phyloP scores from a whole-genome alignment of 2,888 invertebrate species.

The Latrodectus elegans region DNA sequence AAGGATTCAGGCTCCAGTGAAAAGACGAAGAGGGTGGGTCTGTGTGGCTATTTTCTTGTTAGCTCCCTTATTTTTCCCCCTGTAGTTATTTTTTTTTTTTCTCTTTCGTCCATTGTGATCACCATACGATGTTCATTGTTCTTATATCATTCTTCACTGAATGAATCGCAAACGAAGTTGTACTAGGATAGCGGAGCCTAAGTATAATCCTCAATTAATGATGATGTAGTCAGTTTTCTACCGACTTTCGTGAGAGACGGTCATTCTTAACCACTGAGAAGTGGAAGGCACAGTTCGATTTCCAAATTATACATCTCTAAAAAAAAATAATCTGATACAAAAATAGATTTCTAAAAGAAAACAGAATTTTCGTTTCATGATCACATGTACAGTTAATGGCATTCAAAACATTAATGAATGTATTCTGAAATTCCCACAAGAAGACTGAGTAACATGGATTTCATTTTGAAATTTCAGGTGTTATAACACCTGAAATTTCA shows the following conservation, averaged over 20 bases:
- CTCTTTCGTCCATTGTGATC: background rate
- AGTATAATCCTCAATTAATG: background rate
- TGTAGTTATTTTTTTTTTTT: constrained; percentile 1
- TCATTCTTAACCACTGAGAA: background rate
- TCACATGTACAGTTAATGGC: no score
- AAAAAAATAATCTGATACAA: background rate
- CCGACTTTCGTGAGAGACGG: background rate
- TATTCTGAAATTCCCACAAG: no score
- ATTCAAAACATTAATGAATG: no score
- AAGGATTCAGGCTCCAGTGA: constrained; percentile 66
- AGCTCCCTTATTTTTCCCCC: constrained; percentile 7
- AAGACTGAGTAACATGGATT: no score
- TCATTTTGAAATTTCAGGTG: no score
- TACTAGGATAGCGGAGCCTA: constrained; percentile 21
- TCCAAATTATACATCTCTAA: background rate
- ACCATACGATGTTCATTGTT: constrained; percentile 19
- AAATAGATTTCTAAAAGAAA: no score
- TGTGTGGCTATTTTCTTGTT: constrained; percentile 1
- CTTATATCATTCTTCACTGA: constrained; percentile 20
- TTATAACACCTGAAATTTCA: no score
- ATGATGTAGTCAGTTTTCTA: background rate
- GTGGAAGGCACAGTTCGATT: background rate
- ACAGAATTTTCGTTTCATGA: no score
- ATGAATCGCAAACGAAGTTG: constrained; percentile 6
- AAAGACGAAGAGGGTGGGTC: constrained; percentile 55